Conservation (phyloP, 2,888 invertebrate genomes). For the Pseudoips prasinana region DNA sequence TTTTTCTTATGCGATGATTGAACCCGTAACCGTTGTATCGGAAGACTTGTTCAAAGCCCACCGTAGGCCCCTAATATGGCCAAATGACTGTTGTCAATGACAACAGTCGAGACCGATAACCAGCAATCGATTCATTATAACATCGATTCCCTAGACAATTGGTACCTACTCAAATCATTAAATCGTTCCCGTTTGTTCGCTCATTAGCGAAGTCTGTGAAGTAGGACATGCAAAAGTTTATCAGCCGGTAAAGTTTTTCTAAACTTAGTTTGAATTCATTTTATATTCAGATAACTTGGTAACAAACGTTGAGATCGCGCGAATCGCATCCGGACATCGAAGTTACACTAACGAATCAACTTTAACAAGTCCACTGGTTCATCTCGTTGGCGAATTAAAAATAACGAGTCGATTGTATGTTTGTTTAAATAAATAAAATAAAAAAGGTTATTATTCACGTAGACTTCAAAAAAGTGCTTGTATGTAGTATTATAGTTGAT, state of each 20-base stretch:
- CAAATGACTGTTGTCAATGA: too few species aligned
- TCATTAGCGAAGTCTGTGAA: slow-evolving; percentile 44
- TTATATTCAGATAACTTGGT: slow-evolving; percentile 56
- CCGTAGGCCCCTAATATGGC: too few species aligned
- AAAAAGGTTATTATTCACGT: too few species aligned
- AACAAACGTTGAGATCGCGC: slow-evolving; percentile 47
- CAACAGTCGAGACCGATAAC: too few species aligned
- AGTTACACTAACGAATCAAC: slow-evolving; percentile 57
- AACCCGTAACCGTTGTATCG: too few species aligned
- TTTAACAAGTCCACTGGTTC: slow-evolving; percentile 38
- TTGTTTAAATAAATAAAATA: too few species aligned
- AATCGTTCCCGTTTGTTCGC: slow-evolving; percentile 26
- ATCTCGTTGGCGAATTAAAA: slow-evolving; percentile 23
- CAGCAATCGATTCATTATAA: too few species aligned
- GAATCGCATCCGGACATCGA: slow-evolving; percentile 34
- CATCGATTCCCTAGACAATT: too few species aligned
- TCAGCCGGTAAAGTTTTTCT: slow-evolving; percentile 39
- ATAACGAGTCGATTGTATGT: background rate
- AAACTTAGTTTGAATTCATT: slow-evolving; percentile 47
- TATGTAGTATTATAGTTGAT: too few species aligned
- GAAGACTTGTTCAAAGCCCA: too few species aligned
- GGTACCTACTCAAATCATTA: background rate
- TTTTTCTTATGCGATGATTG: too few species aligned
- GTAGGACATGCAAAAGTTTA: slow-evolving; percentile 31
- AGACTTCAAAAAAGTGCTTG: too few species aligned